Conservation (phyloP, 2,797 vertebrate genomes). For the Malacoctenus gilli region DNA sequence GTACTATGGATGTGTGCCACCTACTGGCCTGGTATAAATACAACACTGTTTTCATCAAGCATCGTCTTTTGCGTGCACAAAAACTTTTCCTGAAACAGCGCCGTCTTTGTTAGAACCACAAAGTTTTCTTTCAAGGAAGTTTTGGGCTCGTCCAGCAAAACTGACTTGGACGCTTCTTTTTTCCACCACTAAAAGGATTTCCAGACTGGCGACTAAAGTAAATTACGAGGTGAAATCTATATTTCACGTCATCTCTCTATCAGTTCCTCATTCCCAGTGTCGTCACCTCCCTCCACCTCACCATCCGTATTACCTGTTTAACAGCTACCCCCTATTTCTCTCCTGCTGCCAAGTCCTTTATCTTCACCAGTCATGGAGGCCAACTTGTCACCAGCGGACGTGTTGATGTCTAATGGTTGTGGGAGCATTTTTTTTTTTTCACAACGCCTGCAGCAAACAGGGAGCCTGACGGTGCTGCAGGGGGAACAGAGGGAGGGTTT, state of each 20-base stretch:
- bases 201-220: constrained; percentile 18
- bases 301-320: constrained; percentile 47
- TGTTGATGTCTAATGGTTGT: constrained; percentile 68
- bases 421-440: constrained; percentile 61
- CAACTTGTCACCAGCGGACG: constrained; percentile 60
- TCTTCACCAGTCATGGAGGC: constrained; percentile 59
- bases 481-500: constrained; percentile 74
- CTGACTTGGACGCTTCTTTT: constrained; percentile 4
- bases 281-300: background rate
- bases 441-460: constrained; percentile 62
- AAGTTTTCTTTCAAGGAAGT: constrained; percentile 23
- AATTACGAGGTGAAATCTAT: constrained; percentile 32
- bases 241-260: constrained; percentile 18
- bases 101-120: too few species aligned
- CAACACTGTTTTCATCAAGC: too few species aligned
- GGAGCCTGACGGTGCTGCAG: constrained; percentile 54
- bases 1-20: too few species aligned
- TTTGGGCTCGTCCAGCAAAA: constrained; percentile 14
- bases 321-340: constrained; percentile 30
- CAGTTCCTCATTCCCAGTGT: constrained; percentile 5
- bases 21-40: too few species aligned
- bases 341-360: constrained; percentile 50
- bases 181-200: constrained; percentile 17
- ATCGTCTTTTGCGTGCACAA: too few species aligned
- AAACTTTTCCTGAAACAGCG: too few species aligned